Evolutionary conservation across 37 sponge, comb jelly and placozoan species (phyloP), one percentile per base, ranked within the genome.

Genomic region (Geodia barretti): DNA sequence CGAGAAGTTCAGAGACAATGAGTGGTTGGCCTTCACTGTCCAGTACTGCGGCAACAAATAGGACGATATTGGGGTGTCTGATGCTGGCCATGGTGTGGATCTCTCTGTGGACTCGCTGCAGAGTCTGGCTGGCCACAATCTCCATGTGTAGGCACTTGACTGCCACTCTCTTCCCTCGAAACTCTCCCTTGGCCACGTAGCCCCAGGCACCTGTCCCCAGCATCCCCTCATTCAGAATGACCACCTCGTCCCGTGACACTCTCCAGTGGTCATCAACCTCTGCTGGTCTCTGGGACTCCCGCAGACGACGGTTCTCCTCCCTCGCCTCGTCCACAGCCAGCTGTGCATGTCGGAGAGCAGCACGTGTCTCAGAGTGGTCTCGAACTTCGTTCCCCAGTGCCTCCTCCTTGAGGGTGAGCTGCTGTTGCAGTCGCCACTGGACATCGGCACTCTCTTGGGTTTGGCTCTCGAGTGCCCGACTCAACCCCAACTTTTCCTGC

Each of bases 1-100:
- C 84, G 81, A 92, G 67, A 34, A 92, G 42, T 65, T 92, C 92
- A 36, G 86, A 87, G 37, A 92, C 64, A 17, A 92, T 88, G 26
- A 74, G 62, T 24, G 82, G 89, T 29, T 39, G 41, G 25, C 87
- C 80, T 21, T 30, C 43, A 63, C 66, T 33, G 30, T 70, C 77
- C 20, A 79, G 64, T 31, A 80, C 88, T 41, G 85, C 92, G 69
- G 68, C 89, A 39, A 92, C 76, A 61, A 92, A 92, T 33, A 77
- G 85, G 32, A 92, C 71, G 42, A 87, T 71, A 64, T 92, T 79
- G 34, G 92, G 92, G 36, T 91, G 92, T 1, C 87, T 62, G 9
- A 91, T 31, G 33, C 59, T 54, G 3, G 86, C 39, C 47, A 78
- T 77, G 4, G 77, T 82, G 58, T 60, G 47, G 64, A 87, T 83